A percentile compares a stretch with the other conserved stretches of the same genome.
Evolutionary conservation across 2,888 invertebrate species (phyloP).

Genomic region (Thecocarcelia acutangulata): DNA sequence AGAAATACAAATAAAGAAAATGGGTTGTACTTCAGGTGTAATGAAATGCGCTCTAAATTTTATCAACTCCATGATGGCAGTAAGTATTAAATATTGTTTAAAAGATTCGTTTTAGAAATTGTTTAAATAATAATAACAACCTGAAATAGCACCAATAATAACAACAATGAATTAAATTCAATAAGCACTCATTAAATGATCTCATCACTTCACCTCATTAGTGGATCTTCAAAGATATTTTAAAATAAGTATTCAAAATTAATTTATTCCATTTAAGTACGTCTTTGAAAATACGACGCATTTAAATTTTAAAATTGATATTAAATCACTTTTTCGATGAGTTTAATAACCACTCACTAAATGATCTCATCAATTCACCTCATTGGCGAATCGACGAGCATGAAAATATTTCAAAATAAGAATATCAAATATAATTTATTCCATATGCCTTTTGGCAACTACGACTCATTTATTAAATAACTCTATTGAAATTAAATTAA

Average conservation of each 20-base stretch:
- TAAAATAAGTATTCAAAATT: neutral
- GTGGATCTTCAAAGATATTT: slow-evolving; percentile 50
- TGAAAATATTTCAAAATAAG: too few species aligned
- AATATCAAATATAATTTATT: too few species aligned
- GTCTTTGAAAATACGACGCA: neutral
- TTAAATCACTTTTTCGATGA: too few species aligned
- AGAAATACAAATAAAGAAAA: slow-evolving; percentile 63
- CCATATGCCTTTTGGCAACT: too few species aligned
- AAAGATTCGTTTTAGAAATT: slow-evolving; percentile 9
- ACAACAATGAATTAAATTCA: neutral
- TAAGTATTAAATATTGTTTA: slow-evolving; percentile 70
- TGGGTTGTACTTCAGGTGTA: slow-evolving; percentile 76
- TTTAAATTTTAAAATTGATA: too few species aligned
- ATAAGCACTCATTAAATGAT: slow-evolving; percentile 46
- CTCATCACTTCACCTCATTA: slow-evolving; percentile 57
- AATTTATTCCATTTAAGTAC: slow-evolving; percentile 32
- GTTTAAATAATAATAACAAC: slow-evolving; percentile 16
- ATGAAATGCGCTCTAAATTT: slow-evolving; percentile 75
- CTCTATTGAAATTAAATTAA: too few species aligned
- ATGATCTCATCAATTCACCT: too few species aligned
- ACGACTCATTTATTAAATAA: too few species aligned
- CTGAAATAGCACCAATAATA: slow-evolving; percentile 11
- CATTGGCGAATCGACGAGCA: too few species aligned
- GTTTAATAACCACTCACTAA: too few species aligned
- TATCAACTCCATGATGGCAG: slow-evolving; percentile 74